Evolutionary conservation across 2,888 invertebrate species (phyloP).

Genomic region (Plebejus anna): DNA sequence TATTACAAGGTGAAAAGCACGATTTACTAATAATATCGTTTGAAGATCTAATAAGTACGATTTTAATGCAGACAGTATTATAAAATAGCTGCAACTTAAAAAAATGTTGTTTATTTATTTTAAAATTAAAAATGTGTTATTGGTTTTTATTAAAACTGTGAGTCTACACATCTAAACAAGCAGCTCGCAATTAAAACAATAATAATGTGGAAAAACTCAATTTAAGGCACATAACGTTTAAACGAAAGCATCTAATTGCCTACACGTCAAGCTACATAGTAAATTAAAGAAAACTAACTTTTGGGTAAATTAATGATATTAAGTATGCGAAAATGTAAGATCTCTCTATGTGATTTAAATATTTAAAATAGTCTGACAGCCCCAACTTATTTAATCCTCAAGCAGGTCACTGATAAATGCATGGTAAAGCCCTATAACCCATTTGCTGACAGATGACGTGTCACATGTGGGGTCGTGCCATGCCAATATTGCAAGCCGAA

Average conservation of each 20-base stretch:
- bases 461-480: conserved; percentile 67
- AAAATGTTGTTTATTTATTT: background rate
- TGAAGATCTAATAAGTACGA: conserved; percentile 47
- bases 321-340: background rate
- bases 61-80: conserved; percentile 6
- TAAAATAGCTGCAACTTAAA: conserved; percentile 11
- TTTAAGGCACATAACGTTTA: background rate
- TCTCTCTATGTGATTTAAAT: conserved; percentile 7
- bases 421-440: conserved; percentile 47
- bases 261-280: conserved; percentile 10
- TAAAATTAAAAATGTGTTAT: conserved; percentile 35
- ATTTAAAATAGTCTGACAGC: background rate
- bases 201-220: conserved; percentile 17
- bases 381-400: background rate
- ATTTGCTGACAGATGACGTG: conserved; percentile 57
- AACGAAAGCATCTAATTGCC: conserved; percentile 22
- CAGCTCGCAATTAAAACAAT: conserved; percentile 28
- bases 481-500: conserved; percentile 75
- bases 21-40: conserved; percentile 50
- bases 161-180: conserved; percentile 21
- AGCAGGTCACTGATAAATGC: conserved; percentile 11
- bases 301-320: background rate
- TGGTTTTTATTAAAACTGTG: background rate
- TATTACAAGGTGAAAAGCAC: conserved; percentile 72
- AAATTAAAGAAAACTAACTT: background rate